phyloP scores from a whole-genome alignment of 1,140 invertebrate species.

The Gonatopus flavifemur region DNA sequence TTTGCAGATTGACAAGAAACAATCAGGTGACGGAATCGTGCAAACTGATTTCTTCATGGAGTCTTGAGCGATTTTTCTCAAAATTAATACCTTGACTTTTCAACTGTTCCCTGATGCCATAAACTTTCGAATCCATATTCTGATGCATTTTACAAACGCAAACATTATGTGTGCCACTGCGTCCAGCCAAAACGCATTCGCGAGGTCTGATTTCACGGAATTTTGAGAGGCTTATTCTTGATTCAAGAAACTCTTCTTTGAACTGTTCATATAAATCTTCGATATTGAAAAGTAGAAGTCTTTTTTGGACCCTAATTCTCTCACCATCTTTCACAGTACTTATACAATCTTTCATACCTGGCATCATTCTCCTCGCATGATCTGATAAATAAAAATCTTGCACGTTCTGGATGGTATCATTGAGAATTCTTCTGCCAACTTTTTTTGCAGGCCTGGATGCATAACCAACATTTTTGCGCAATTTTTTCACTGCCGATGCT shows the following conservation, averaged over 20 bases:
- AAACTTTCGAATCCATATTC: not conserved
- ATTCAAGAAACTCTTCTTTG: not conserved
- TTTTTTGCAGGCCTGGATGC: not conserved
- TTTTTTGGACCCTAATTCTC: not conserved
- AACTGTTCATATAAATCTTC: not conserved
- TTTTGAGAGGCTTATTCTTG: not conserved
- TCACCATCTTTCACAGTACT: not conserved
- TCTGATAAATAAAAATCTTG: not conserved
- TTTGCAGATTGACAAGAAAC: too few species aligned
- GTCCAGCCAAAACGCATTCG: not conserved
- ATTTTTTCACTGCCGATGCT: not conserved
- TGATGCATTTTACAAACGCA: not conserved
- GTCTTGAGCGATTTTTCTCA: not conserved
- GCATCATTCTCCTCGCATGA: not conserved
- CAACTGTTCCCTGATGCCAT: not conserved
- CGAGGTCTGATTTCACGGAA: not conserved
- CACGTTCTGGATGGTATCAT: too few species aligned
- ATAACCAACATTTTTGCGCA: not conserved
- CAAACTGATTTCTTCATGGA: too few species aligned
- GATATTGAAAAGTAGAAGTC: not conserved
- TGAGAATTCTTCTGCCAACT: not conserved
- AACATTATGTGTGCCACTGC: not conserved
- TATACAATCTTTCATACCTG: not conserved
- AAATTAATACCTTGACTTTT: not conserved
- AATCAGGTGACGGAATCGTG: too few species aligned